Conservation (phyloP, 1,140 invertebrate species). For the Eriocheir sinensis region DNA sequence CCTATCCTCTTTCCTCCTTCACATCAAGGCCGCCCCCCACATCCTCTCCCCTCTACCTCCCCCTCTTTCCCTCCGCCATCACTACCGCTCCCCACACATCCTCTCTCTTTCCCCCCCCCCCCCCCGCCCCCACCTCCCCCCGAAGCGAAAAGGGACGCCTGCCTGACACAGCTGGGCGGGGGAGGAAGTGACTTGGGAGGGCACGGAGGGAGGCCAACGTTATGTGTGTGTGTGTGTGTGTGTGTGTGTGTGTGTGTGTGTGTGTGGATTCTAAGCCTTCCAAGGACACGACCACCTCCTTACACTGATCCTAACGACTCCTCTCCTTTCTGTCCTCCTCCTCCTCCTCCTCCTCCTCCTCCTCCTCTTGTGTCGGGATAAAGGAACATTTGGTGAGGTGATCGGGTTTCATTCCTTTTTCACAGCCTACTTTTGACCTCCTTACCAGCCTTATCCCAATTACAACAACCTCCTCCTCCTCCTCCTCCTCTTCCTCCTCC, state of each 20-base stretch:
- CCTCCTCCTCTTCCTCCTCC: too few relatives aligned
- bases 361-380: background rate
- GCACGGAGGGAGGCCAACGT: background rate
- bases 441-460: background rate
- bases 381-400: background rate
- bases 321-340: background rate
- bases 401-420: conserved; percentile 10
- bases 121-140: too few relatives aligned
- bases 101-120: too few relatives aligned
- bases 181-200: conserved; percentile 8
- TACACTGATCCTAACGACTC: background rate
- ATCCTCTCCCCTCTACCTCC: too few relatives aligned
- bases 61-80: too few relatives aligned
- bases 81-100: too few relatives aligned
- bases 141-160: too few relatives aligned
- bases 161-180: too few relatives aligned
- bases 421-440: background rate
- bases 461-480: too few relatives aligned
- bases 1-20: too few relatives aligned
- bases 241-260: background rate
- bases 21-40: too few relatives aligned
- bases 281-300: background rate
- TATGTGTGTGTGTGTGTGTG: background rate
- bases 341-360: background rate
- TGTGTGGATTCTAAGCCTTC: background rate